These are phyloP conservation scores for Chalcis sispes DNA, from an alignment of 2,888 invertebrate genomes.

Conservation along the genomic window DNA sequence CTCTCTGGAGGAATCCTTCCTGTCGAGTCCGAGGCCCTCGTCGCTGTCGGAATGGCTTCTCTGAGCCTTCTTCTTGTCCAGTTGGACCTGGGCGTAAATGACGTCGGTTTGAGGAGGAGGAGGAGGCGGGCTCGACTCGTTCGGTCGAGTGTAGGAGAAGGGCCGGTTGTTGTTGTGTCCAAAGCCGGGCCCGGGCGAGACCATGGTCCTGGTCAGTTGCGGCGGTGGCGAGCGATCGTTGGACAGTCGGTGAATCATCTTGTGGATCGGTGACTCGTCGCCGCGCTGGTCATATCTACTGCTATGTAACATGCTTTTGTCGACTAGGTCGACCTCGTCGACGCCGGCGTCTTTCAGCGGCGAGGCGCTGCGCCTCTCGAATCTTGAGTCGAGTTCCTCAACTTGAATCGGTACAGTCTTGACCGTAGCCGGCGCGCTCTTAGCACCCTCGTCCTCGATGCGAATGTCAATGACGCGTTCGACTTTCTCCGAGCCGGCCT, in stretches of 20 bases:
- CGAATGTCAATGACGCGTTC: slow-evolving; percentile 26
- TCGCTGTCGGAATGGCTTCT: slow-evolving; percentile 85
- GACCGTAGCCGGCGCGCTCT: slow-evolving; percentile 36
- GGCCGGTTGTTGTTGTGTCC: slow-evolving; percentile 86
- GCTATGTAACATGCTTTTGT: slow-evolving; percentile 70
- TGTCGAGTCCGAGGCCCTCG: slow-evolving; percentile 86
- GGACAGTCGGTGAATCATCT: slow-evolving; percentile 85
- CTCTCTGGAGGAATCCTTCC: slow-evolving; percentile 73
- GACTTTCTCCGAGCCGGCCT: too few species aligned
- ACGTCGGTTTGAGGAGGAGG: slow-evolving; percentile 79
- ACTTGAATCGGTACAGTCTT: slow-evolving; percentile 53
- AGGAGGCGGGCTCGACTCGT: slow-evolving; percentile 77
- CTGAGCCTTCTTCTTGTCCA: slow-evolving; percentile 78
- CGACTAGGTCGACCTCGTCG: slow-evolving; percentile 65
- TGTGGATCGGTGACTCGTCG: slow-evolving; percentile 79
- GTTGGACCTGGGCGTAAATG: slow-evolving; percentile 86
- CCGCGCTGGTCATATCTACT: slow-evolving; percentile 70
- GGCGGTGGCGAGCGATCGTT: slow-evolving; percentile 84
- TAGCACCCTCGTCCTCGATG: slow-evolving; percentile 38
- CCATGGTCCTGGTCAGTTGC: slow-evolving; percentile 79
- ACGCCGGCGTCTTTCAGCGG: slow-evolving; percentile 54
- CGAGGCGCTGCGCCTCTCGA: slow-evolving; percentile 40
- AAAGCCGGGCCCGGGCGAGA: slow-evolving; percentile 80
- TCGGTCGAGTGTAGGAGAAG: slow-evolving; percentile 86
- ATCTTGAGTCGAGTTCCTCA: slow-evolving; percentile 26